A percentile compares a stretch with the other conserved stretches of the same genome.
phyloP scores from a whole-genome alignment of 2,797 vertebrate genomes.

The Myotis findleyi region DNA sequence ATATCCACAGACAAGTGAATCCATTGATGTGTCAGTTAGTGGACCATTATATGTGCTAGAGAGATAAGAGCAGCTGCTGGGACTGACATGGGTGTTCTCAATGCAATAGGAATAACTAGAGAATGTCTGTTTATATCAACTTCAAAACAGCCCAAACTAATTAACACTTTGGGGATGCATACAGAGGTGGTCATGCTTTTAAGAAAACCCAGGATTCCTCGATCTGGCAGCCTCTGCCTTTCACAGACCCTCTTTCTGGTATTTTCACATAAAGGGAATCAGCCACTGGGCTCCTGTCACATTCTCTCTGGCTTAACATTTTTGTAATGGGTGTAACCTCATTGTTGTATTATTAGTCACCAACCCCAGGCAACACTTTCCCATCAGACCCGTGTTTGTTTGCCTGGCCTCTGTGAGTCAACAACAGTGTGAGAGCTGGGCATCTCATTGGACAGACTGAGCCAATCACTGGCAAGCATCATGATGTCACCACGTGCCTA shows the following conservation, averaged over 20 bases:
- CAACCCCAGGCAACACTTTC: neutral
- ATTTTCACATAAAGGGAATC: neutral
- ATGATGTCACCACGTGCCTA: neutral
- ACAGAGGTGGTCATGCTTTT: neutral
- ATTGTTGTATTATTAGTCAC: slow-evolving; percentile 71
- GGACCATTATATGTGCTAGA: neutral
- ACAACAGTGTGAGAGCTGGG: neutral
- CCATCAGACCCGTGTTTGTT: neutral
- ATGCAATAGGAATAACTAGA: fast-evolving
- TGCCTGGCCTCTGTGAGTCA: neutral
- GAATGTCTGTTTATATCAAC: neutral
- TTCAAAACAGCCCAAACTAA: neutral
- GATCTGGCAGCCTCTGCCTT: too few species aligned
- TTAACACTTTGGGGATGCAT: too few species aligned
- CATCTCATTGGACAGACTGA: neutral
- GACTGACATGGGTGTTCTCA: fast-evolving
- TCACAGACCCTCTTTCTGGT: neutral
- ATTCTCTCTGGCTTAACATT: slow-evolving; percentile 37
- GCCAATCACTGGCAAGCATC: neutral
- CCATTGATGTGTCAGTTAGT: neutral
- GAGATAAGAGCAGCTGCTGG: neutral
- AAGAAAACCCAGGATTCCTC: neutral
- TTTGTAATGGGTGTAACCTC: slow-evolving; percentile 66
- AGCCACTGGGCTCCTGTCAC: neutral
- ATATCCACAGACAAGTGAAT: too few species aligned